These are phyloP conservation scores for Nemoura dubitans DNA, from an alignment of 2,888 invertebrate species.

Conservation along the genomic window DNA sequence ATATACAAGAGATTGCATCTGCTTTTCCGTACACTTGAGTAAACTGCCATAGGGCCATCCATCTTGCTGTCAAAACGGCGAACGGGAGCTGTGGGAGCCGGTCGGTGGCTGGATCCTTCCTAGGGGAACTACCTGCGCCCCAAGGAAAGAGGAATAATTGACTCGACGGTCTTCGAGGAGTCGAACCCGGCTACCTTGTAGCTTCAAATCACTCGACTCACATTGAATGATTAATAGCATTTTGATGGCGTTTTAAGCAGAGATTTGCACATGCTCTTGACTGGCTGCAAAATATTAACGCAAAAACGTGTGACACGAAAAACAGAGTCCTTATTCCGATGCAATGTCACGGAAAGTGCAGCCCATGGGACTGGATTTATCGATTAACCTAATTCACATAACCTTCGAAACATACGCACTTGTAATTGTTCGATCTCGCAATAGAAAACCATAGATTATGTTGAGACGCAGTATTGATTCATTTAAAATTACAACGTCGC, in stretches of 20 bases:
- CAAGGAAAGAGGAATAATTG: constrained; percentile 30
- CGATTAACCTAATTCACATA: neutral
- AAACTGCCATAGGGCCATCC: constrained; percentile 14
- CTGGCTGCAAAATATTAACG: neutral
- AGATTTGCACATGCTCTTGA: neutral
- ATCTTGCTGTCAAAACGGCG: constrained; percentile 30
- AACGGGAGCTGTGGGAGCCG: neutral
- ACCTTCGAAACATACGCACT: neutral
- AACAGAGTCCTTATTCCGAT: neutral
- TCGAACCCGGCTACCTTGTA: constrained; percentile 26
- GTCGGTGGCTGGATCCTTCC: constrained; percentile 15
- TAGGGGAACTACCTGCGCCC: constrained; percentile 17
- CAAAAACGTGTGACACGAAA: neutral
- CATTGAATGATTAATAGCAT: constrained; percentile 4
- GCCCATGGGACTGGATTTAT: neutral
- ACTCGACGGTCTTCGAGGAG: constrained; percentile 13
- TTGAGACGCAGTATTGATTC: neutral
- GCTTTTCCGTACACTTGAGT: constrained; percentile 17
- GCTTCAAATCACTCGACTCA: neutral
- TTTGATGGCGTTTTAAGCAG: constrained; percentile 21
- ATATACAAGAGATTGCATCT: constrained; percentile 22
- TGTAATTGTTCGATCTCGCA: neutral
- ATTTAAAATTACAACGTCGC: neutral
- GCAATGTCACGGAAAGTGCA: neutral
- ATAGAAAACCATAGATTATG: neutral